A percentile compares a stretch with the other conserved stretches of the same genome.
Evolutionary conservation across 2,113 vertebrate species (phyloP).

Genomic region (Rhineura floridana): DNA sequence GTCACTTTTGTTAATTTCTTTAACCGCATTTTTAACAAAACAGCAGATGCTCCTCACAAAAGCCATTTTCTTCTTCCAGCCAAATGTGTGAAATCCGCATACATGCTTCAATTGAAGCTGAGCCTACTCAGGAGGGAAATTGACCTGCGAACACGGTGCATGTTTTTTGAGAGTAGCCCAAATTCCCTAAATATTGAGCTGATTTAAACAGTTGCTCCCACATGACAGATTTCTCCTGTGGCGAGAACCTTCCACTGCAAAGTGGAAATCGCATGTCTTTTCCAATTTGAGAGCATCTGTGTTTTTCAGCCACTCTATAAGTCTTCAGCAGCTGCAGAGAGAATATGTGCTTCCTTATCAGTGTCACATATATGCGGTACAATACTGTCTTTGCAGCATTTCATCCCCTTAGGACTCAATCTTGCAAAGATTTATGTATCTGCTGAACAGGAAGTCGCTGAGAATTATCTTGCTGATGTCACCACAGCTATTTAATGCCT

Average conservation of each 20-base stretch:
- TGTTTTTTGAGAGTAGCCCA: slow-evolving; percentile 17
- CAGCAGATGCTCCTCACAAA: slow-evolving; percentile 89
- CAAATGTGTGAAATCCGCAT: slow-evolving; percentile 70
- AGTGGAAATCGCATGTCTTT: background rate
- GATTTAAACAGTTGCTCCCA: slow-evolving; percentile 15
- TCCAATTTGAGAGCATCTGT: background rate
- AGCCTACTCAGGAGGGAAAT: slow-evolving; percentile 31
- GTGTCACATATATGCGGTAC: background rate
- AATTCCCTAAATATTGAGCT: background rate
- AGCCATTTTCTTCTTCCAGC: slow-evolving; percentile 81
- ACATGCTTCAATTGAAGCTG: slow-evolving; percentile 57
- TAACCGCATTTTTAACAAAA: slow-evolving; percentile 85
- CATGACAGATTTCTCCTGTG: background rate
- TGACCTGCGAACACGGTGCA: slow-evolving; percentile 50
- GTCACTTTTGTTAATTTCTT: slow-evolving; percentile 85
- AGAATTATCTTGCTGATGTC: slow-evolving; percentile 6
- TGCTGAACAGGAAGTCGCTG: background rate
- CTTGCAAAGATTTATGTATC: slow-evolving; percentile 14
- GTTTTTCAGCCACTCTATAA: background rate
- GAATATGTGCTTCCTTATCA: background rate
- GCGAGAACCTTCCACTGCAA: background rate
- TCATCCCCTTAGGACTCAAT: slow-evolving; percentile 7
- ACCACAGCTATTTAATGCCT: background rate
- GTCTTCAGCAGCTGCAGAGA: background rate
- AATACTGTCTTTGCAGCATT: background rate